Evolutionary conservation across 1,140 invertebrate species (phyloP).

Genomic region (Hyphantria cunea): DNA sequence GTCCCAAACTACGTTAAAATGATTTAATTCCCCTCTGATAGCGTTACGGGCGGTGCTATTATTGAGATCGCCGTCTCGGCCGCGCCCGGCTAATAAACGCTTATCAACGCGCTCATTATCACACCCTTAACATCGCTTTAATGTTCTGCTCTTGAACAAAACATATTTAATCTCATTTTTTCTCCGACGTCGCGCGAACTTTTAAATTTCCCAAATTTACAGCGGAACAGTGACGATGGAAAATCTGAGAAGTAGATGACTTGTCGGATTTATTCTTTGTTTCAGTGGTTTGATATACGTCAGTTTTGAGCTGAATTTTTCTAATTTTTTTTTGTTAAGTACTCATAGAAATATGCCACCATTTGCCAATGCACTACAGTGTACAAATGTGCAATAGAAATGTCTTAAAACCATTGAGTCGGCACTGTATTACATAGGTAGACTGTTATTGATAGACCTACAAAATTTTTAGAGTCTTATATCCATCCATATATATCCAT

Average conservation of each 20-base stretch:
- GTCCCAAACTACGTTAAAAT: conserved; percentile 76
- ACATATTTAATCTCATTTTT: conserved; percentile 81
- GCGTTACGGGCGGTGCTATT: conserved; percentile 57
- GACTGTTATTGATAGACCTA: too few species aligned
- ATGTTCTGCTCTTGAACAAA: conserved; percentile 81
- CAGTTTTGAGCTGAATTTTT: too few species aligned
- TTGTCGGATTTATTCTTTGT: background rate
- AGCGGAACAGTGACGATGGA: conserved; percentile 13
- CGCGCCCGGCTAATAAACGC: conserved; percentile 75
- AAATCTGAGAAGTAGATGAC: background rate
- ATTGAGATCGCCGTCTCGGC: conserved; percentile 63
- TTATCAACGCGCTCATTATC: conserved; percentile 80
- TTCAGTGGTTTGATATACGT: too few species aligned
- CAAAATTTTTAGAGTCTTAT: too few species aligned
- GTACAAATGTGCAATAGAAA: too few species aligned
- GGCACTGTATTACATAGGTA: too few species aligned
- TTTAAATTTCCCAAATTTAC: conserved; percentile 75
- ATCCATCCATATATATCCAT: too few species aligned
- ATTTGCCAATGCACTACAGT: too few species aligned
- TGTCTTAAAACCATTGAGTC: too few species aligned
- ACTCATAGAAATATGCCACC: too few species aligned
- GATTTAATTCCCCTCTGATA: conserved; percentile 79
- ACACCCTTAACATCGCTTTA: conserved; percentile 81
- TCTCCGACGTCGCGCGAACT: conserved; percentile 56
- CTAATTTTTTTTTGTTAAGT: too few species aligned